Evolutionary conservation across 2,888 invertebrate species (phyloP).

Genomic region (Torymus aiolomorphi): DNA sequence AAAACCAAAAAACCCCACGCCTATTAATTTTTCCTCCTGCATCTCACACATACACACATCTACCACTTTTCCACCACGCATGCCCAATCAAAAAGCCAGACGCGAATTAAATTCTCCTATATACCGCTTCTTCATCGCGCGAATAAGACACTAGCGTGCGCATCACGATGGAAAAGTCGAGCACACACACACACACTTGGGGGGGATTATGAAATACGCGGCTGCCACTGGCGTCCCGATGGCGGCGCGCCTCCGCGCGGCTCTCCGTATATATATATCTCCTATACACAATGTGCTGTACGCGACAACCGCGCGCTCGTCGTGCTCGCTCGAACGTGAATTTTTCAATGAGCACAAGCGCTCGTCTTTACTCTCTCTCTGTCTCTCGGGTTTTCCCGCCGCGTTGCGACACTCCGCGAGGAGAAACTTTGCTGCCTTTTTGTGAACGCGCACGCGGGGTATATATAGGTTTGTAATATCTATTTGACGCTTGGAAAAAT

Average conservation of each 20-base stretch:
- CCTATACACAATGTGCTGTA: background rate
- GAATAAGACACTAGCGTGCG: background rate
- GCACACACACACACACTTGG: background rate
- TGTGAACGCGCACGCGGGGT: too few species aligned
- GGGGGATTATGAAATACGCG: conserved; percentile 26
- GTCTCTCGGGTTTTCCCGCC: background rate
- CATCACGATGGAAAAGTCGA: conserved; percentile 26
- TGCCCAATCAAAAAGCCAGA: too few species aligned
- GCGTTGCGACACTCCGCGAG: background rate
- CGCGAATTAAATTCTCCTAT: too few species aligned
- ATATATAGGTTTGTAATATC: too few species aligned
- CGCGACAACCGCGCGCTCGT: background rate
- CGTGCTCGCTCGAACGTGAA: conserved; percentile 26
- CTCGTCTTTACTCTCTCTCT: background rate
- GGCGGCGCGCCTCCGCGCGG: conserved; percentile 28
- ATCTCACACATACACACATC: too few species aligned
- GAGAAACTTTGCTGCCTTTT: background rate
- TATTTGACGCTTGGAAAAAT: too few species aligned
- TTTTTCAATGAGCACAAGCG: conserved; percentile 23
- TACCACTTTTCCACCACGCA: too few species aligned
- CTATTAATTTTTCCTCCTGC: too few species aligned
- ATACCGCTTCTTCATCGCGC: too few species aligned
- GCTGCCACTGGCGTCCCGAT: conserved; percentile 29
- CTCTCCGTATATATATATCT: conserved; percentile 2
- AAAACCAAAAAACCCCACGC: too few species aligned